A percentile compares a stretch with the other conserved stretches of the same genome.
phyloP scores from a whole-genome alignment of 2,113 vertebrate genomes.

The Nannobrachium achirus region DNA sequence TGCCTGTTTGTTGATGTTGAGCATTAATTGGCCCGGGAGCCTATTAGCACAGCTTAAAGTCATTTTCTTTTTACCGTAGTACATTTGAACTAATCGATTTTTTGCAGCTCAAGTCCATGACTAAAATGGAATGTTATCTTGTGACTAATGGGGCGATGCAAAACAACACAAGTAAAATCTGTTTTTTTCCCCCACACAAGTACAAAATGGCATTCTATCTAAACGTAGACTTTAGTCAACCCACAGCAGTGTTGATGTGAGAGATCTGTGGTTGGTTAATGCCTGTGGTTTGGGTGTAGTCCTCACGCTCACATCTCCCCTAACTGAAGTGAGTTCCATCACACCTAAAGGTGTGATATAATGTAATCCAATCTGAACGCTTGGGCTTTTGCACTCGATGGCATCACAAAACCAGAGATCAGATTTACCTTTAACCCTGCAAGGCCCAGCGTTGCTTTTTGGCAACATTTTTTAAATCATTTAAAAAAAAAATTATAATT shows the following conservation, averaged over 20 bases:
- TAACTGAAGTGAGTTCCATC: constrained; percentile 41
- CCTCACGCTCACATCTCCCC: constrained; percentile 52
- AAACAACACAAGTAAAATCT: not conserved
- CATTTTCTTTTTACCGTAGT: not conserved
- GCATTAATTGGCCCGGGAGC: not conserved
- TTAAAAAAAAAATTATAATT: no score
- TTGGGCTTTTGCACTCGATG: constrained; percentile 15
- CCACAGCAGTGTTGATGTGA: not conserved
- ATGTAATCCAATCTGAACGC: constrained; percentile 11
- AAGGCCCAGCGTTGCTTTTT: no score
- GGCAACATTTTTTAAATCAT: no score
- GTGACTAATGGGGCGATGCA: not conserved
- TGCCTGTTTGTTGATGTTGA: not conserved
- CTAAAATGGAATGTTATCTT: not conserved
- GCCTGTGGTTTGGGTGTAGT: constrained; percentile 65
- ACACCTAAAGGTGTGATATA: constrained; percentile 34
- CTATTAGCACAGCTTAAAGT: not conserved
- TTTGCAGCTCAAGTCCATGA: not conserved
- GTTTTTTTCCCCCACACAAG: not conserved
- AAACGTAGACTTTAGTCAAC: not conserved
- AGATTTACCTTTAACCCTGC: constrained; percentile 20
- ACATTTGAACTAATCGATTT: not conserved
- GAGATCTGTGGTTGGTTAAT: constrained; percentile 14
- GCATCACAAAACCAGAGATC: constrained; percentile 4
- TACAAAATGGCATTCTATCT: not conserved